Conservation (phyloP, 2,113 vertebrate species). For the Gadus chalcogrammus region DNA sequence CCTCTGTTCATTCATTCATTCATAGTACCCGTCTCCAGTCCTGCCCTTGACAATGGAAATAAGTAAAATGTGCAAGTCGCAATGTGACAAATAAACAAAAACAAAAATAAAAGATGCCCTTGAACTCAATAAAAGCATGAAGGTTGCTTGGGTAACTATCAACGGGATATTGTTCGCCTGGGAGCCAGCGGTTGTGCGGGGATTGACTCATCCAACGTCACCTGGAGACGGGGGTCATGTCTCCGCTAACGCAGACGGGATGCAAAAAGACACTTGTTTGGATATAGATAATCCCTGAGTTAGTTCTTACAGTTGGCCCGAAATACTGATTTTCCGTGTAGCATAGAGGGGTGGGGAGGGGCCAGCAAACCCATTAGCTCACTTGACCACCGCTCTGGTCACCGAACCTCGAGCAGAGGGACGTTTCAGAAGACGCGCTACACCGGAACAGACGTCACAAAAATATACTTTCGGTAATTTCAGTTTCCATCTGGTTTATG, state of each 20-base stretch:
- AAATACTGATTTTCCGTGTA: slow-evolving; percentile 45
- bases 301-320: slow-evolving; percentile 57
- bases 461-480: too few species aligned
- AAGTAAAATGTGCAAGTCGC: slow-evolving; percentile 53
- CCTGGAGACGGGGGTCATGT: too few species aligned
- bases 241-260: slow-evolving; percentile 17
- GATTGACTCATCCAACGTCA: neutral
- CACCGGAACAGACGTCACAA: too few species aligned
- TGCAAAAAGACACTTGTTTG: slow-evolving; percentile 29
- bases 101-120: neutral
- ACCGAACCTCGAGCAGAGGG: slow-evolving; percentile 15
- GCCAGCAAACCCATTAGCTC: slow-evolving; percentile 49
- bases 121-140: neutral
- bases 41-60: slow-evolving; percentile 34
- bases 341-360: slow-evolving; percentile 21
- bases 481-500: too few species aligned
- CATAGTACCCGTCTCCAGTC: slow-evolving; percentile 57
- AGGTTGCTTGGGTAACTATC: slow-evolving; percentile 59
- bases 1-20: slow-evolving; percentile 41
- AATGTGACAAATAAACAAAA: slow-evolving; percentile 7
- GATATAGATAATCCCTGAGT: slow-evolving; percentile 64
- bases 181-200: slow-evolving; percentile 28
- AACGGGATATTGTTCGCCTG: slow-evolving; percentile 42
- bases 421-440: slow-evolving; percentile 3
- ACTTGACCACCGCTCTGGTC: slow-evolving; percentile 21